Conservation (phyloP, 2,113 vertebrate genomes). For the Phalacrocorax pelagicus region DNA sequence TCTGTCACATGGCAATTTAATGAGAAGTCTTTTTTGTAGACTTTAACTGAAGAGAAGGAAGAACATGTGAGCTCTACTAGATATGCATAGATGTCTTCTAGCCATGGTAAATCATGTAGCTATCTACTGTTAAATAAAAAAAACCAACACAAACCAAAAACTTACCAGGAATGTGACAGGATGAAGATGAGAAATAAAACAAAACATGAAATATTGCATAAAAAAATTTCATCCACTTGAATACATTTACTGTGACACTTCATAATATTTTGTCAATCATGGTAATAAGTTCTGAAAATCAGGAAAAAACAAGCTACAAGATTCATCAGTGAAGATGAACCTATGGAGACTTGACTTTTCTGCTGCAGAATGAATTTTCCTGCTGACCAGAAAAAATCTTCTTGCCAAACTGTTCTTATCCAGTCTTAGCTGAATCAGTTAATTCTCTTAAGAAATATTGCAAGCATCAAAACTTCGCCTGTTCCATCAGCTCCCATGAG, state of each 20-base stretch:
- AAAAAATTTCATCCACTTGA: neutral
- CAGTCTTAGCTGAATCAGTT: neutral
- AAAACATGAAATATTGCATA: neutral
- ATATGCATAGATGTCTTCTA: neutral
- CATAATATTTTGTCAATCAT: neutral
- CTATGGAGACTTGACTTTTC: neutral
- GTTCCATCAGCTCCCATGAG: neutral
- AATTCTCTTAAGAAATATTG: conserved; percentile 18
- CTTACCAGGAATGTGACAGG: neutral
- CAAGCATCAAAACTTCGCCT: neutral
- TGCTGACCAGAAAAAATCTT: neutral
- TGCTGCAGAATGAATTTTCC: neutral
- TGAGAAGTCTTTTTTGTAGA: neutral
- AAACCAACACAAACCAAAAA: neutral
- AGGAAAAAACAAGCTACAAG: conserved; percentile 14
- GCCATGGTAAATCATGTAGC: neutral
- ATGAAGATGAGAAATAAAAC: neutral
- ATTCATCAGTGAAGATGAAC: neutral
- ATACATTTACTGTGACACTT: neutral
- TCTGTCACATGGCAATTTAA: neutral
- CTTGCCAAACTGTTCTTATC: neutral
- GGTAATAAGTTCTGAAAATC: neutral
- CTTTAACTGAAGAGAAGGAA: neutral
- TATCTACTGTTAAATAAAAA: neutral
- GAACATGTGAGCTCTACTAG: neutral